Evolutionary conservation across 2,113 vertebrate genomes (phyloP), one percentile per base, ranked within the genome.

Genomic region (Saiga tatarica): DNA sequence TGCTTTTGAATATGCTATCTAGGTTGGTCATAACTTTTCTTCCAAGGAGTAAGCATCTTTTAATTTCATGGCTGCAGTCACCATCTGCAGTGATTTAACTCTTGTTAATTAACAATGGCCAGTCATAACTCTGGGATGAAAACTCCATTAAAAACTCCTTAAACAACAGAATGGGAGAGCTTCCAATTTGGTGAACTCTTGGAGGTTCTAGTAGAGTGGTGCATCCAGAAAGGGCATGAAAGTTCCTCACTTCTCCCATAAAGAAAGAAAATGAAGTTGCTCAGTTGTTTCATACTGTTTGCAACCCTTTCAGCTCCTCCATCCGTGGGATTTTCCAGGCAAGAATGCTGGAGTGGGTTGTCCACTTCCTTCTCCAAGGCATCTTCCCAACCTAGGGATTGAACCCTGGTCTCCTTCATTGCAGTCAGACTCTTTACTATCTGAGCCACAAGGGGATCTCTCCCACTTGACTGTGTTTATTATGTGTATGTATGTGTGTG

Each of bases 261-360:
- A 71, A 71, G 67, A 39, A 71, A 39, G 67, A 71, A 71, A 39
- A 10, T 71, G n/a, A 39, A 23, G 19, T 71, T 71, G 19, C n/a
- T 71, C 67, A 39, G 67, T 71, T 0, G 0, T 71, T 39, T 39
- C 0, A 0, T n/a, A 71, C n/a, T 71, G 10, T 39, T 36, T 39
- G 67, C 19, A 71, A 23, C 3, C 10, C 67, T 71, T 19, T 10
- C 67, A 71, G 9, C n/a, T 71, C n/a, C 5, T 12, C n/a, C 19
- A 71, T 71, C n/a, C n/a, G 13, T 71, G 67, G n/a, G 19, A 23
- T 39, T 71, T 71, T 39, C 67, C 67, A 71, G 17, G 19, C 67
- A 71, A 39, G 67, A 71, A 71, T 23, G 36, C 67, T 12, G 19
- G 67, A 71, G 10, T 39, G n/a, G 67, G n/a, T 23, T 71, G 67